Evolutionary conservation across 2,888 invertebrate species (phyloP).

Genomic region (Calameuta filiformis): DNA sequence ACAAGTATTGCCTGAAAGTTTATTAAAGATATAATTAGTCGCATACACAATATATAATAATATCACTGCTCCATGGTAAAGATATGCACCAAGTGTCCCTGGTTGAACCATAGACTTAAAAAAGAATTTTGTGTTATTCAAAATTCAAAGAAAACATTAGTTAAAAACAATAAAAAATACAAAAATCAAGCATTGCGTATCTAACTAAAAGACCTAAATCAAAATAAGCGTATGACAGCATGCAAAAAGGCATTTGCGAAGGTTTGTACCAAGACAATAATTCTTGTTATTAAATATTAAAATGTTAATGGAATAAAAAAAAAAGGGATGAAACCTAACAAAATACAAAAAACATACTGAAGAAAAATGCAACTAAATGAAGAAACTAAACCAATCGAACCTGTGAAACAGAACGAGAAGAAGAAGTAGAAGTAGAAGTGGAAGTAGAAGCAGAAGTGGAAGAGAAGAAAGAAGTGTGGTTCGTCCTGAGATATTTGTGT

Average conservation of each 20-base stretch:
- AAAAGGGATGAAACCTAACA: not conserved
- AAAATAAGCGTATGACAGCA: not conserved
- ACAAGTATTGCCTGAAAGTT: not conserved
- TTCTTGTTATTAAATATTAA: not conserved
- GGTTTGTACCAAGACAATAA: not conserved
- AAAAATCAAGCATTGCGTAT: not conserved
- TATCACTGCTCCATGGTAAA: not conserved
- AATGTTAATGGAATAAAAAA: not conserved
- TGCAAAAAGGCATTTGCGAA: no score
- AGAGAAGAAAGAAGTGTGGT: slow-evolving; percentile 23
- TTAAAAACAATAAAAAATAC: not conserved
- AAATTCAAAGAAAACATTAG: not conserved
- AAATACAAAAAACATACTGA: not conserved
- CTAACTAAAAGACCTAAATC: not conserved
- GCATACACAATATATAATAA: not conserved
- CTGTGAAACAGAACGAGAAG: slow-evolving; percentile 47
- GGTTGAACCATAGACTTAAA: not conserved
- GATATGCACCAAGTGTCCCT: not conserved
- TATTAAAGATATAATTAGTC: not conserved
- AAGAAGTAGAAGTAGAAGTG: slow-evolving; percentile 27
- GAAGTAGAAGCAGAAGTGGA: slow-evolving; percentile 28
- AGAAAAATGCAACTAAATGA: slow-evolving; percentile 34
- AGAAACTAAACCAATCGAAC: slow-evolving; percentile 49
- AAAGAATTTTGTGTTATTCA: not conserved
- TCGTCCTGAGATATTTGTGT: slow-evolving; percentile 25